Conservation (phyloP, 2,888 invertebrate species). For the Zygothrica quintamaculata region DNA sequence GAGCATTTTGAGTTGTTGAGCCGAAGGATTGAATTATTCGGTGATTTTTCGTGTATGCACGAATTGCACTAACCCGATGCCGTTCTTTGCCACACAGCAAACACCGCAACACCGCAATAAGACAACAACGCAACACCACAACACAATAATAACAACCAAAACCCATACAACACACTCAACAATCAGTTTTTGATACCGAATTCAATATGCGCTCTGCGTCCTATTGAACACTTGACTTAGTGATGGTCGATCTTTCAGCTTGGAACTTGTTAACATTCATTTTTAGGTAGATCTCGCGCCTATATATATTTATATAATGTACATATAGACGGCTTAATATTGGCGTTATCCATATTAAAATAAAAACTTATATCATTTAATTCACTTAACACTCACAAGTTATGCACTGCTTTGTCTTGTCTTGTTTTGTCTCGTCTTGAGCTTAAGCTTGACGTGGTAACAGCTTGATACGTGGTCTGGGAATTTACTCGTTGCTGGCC, state of each 20-base stretch:
- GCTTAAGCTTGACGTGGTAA: constrained; percentile 54
- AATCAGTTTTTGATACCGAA: constrained; percentile 10
- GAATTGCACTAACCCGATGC: too few relatives aligned
- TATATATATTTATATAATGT: too few relatives aligned
- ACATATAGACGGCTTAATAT: too few relatives aligned
- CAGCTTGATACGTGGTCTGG: constrained; percentile 37
- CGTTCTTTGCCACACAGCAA: too few relatives aligned
- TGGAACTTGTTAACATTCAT: too few relatives aligned
- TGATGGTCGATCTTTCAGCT: background rate
- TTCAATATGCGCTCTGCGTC: constrained; percentile 6
- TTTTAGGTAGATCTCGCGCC: too few relatives aligned
- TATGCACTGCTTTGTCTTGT: constrained; percentile 21
- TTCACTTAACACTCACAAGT: constrained; percentile 32
- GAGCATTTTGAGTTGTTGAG: too few relatives aligned
- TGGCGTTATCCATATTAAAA: constrained; percentile 3
- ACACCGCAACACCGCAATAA: background rate
- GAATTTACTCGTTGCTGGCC: constrained; percentile 63
- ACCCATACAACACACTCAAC: background rate
- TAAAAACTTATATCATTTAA: constrained; percentile 1
- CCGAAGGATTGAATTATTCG: too few relatives aligned
- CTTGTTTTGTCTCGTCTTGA: constrained; percentile 20
- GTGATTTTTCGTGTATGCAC: too few relatives aligned
- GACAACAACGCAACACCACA: constrained; percentile 1
- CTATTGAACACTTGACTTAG: constrained; percentile 26
- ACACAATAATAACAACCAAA: constrained; percentile 1